Evolutionary conservation across 2,888 invertebrate species (phyloP), one percentile per base, ranked within the genome.

Genomic region (Rhyacophila evoluta): DNA sequence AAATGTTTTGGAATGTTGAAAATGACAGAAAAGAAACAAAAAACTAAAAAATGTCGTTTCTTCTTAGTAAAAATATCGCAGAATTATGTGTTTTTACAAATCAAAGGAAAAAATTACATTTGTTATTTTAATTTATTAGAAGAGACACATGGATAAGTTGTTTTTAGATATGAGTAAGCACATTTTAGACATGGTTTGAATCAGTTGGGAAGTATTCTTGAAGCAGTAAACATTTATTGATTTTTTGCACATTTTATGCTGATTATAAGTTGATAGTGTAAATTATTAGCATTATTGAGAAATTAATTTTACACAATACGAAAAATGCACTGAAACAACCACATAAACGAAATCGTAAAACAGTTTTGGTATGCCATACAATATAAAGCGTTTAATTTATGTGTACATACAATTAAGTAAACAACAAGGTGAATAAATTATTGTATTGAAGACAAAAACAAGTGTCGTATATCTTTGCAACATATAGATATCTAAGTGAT

Each of bases 201-300:
- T 39, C 39, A 39, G 39, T 39, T 39, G 4, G 12, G 39, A 12
- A 39, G 15, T 39, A 12, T 39, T n/a, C 15, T 39, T 6, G 39
- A 39, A 39, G 39, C 39, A 39, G 15, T 15, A 39, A 12, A 6
- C 5, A 39, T 4, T 12, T 12, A 39, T 39, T 39, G 11, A 12
- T 6, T 39, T 39, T 39, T 10, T n/a, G 39, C 39, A 39, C 6
- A 39, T 12, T 39, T 4, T 39, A 39, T 39, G 39, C 39, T 3
- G n/a, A 39, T 39, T 3, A 12, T n/a, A 39, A 39, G 39, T 37
- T 39, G 39, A 39, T 39, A 1, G 39, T 68, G 25, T 5, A 15
- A 8, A n/a, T n/a, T n/a, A 68, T 68, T 68, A n/a, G 68, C 10
- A 27, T 68, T 68, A 68, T 68, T 28, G 68, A 68, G 68, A 68